Percentiles rank a stretch among this genome's conserved stretches.
Evolutionary conservation across 2,113 vertebrate species (phyloP).

Genomic region (Nettapus auritus): DNA sequence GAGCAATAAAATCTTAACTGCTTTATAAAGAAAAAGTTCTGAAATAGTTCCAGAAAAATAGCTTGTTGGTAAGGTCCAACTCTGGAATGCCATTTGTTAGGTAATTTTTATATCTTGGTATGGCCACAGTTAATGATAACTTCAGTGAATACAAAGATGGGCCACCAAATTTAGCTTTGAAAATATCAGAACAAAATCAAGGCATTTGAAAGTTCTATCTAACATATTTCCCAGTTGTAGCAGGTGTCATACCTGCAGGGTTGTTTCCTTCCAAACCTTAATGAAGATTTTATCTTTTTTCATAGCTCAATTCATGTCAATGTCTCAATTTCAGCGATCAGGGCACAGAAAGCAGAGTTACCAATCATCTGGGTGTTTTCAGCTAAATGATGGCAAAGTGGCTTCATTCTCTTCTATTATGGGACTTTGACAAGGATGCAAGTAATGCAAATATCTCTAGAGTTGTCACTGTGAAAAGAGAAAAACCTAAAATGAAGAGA

Average conservation of each 20-base stretch:
- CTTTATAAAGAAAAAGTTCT: not conserved
- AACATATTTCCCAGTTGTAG: slow-evolving; percentile 84
- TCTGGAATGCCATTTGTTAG: not conserved
- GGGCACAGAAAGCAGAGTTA: slow-evolving; percentile 68
- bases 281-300: slow-evolving; percentile 76
- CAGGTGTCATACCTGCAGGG: slow-evolving; percentile 79
- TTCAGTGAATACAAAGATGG: not conserved
- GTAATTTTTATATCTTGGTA: not conserved
- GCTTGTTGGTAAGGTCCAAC: not conserved
- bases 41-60: not conserved
- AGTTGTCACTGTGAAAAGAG: slow-evolving; percentile 56
- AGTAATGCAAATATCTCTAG: slow-evolving; percentile 25
- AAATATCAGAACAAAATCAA: not conserved
- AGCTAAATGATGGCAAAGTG: slow-evolving; percentile 74
- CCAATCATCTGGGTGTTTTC: slow-evolving; percentile 76
- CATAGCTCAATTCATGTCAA: slow-evolving; percentile 74
- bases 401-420: slow-evolving; percentile 65
- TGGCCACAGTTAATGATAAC: not conserved
- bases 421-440: slow-evolving; percentile 75
- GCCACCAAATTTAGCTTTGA: not conserved
- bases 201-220: slow-evolving; percentile 43
- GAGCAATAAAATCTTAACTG: not conserved
- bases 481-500: not conserved
- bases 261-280: slow-evolving; percentile 65
- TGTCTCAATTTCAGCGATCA: slow-evolving; percentile 49